Conservation (phyloP, 2,797 vertebrate species). For the Pampus argenteus region DNA sequence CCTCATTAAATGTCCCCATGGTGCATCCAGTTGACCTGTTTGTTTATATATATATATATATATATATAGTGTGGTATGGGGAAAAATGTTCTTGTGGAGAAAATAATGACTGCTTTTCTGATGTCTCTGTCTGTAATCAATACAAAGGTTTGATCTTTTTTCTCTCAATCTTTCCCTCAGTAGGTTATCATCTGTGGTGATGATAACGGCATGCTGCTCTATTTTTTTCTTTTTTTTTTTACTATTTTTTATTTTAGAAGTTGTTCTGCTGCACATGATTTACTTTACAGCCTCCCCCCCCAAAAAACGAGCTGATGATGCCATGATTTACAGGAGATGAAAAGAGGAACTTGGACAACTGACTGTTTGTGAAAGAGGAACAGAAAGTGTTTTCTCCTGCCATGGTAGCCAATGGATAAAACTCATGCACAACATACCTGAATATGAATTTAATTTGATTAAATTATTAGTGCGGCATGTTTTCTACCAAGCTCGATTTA, state of each 20-base stretch:
- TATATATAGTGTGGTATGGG: too few species aligned
- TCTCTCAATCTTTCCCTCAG: not conserved
- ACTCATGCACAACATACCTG: constrained; percentile 5
- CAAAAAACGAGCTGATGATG: not conserved
- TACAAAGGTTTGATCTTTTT: constrained; percentile 18
- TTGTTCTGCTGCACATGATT: not conserved
- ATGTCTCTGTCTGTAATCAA: constrained; percentile 28
- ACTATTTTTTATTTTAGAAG: not conserved
- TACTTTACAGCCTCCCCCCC: not conserved
- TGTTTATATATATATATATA: too few species aligned
- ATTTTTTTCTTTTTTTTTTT: not conserved
- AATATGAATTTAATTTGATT: not conserved
- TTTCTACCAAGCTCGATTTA: too few species aligned
- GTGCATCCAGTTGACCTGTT: constrained; percentile 22
- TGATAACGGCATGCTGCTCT: constrained; percentile 2
- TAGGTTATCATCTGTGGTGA: not conserved
- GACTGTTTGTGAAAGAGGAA: constrained; percentile 75
- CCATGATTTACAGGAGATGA: constrained; percentile 42
- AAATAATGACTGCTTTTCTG: constrained; percentile 48
- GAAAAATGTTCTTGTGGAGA: not conserved
- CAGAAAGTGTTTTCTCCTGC: constrained; percentile 27
- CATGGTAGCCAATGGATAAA: not conserved
- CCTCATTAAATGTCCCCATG: constrained; percentile 59
- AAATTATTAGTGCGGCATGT: not conserved
- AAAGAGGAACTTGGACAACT: constrained; percentile 66